These are phyloP conservation scores for Dipodomys merriami DNA, from an alignment of 2,113 vertebrate species.

Conservation along the genomic window DNA sequence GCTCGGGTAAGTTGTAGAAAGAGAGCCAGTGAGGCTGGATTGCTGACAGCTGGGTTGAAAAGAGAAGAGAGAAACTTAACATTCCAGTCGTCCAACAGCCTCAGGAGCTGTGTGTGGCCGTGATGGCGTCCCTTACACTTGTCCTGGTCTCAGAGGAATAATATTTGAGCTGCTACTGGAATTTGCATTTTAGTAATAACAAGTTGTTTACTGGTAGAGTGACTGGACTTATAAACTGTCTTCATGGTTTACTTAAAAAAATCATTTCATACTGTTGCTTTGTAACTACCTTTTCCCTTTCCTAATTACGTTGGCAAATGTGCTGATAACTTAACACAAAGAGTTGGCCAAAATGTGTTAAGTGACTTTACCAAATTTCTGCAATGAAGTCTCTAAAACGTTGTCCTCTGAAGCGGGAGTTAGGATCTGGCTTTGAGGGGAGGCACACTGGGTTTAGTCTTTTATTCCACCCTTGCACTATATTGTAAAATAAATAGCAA, in stretches of 20 bases:
- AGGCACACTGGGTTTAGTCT: neutral
- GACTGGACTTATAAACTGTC: neutral
- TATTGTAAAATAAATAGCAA: neutral
- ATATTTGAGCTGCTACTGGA: neutral
- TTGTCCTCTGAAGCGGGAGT: neutral
- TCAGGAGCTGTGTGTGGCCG: neutral
- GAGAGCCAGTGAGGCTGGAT: slow-evolving; percentile 63
- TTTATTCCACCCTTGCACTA: neutral
- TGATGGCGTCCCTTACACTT: neutral
- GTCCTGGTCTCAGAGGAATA: neutral
- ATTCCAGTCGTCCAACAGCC: slow-evolving; percentile 68
- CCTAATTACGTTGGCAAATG: neutral
- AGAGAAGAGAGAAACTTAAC: slow-evolving; percentile 68
- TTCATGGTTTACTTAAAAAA: neutral
- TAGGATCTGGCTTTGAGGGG: neutral
- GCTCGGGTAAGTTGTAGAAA: slow-evolving; percentile 59
- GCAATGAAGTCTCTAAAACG: neutral
- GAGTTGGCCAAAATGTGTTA: neutral
- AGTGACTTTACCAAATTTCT: neutral
- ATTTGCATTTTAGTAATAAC: neutral
- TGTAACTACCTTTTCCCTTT: neutral
- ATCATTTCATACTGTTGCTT: neutral
- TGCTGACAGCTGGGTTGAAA: slow-evolving; percentile 67
- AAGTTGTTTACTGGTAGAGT: neutral
- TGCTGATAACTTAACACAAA: slow-evolving; percentile 1